These are phyloP conservation scores for Macroglossus sobrinus DNA, from an alignment of 2,113 vertebrate species.

Conservation along the genomic window DNA sequence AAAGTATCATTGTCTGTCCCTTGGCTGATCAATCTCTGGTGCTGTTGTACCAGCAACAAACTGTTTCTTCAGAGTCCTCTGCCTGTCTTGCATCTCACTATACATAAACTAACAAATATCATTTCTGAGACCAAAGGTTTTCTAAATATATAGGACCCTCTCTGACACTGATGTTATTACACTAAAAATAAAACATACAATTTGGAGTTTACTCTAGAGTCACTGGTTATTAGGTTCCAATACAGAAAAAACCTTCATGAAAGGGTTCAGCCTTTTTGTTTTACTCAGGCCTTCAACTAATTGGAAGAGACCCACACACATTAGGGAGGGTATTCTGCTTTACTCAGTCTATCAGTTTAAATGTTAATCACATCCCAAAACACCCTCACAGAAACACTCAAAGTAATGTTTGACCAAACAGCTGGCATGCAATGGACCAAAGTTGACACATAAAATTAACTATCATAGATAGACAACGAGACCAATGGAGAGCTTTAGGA, in stretches of 20 bases:
- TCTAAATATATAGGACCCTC: neutral
- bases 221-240: neutral
- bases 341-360: neutral
- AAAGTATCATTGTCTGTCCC: neutral
- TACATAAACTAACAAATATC: neutral
- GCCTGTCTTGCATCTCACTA: neutral
- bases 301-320: neutral
- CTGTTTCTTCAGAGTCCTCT: neutral
- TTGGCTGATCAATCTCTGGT: neutral
- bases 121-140: neutral
- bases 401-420: neutral
- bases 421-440: neutral
- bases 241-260: neutral
- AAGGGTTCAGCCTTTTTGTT: neutral
- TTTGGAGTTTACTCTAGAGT: neutral
- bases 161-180: neutral
- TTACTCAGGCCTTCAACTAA: neutral
- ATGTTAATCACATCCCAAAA: neutral
- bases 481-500: neutral
- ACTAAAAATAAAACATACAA: slow-evolving; percentile 11
- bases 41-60: neutral
- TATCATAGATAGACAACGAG: neutral
- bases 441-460: neutral
- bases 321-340: neutral
- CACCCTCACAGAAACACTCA: neutral